Percentiles rank a stretch among this genome's conserved stretches.
These are phyloP conservation scores for Murina feae DNA, from an alignment of 2,113 vertebrate genomes.

Conservation along the genomic window DNA sequence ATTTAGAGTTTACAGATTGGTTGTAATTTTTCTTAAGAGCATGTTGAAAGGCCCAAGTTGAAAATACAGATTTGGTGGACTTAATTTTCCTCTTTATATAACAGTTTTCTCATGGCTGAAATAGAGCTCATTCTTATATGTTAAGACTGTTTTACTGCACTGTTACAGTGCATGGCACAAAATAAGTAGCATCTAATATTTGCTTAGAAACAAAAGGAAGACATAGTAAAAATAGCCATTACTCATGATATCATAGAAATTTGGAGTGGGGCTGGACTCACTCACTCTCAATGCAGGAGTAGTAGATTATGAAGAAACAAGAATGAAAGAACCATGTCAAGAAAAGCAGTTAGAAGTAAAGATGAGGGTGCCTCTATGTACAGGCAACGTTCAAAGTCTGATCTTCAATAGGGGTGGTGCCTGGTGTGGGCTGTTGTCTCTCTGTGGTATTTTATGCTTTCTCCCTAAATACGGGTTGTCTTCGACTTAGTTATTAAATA, in stretches of 20 bases:
- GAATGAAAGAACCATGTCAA: not conserved
- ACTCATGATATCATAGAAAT: not conserved
- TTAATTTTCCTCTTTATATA: not conserved
- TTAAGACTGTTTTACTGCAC: not conserved
- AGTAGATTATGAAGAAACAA: not conserved
- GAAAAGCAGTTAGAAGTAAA: not conserved
- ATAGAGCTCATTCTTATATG: not conserved
- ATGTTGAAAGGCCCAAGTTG: not conserved
- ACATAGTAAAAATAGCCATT: not conserved
- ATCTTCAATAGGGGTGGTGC: rapidly evolving
- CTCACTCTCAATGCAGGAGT: not conserved
- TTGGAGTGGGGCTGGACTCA: not conserved
- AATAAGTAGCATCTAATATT: not conserved
- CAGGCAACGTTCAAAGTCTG: not conserved
- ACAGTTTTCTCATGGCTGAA: not conserved
- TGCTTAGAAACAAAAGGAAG: not conserved
- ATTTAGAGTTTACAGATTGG: not conserved
- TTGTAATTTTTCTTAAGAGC: not conserved
- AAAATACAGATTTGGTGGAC: not conserved
- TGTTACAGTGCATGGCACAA: not conserved
- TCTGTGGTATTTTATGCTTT: not conserved
- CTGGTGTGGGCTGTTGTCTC: not conserved
- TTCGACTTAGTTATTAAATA: not conserved
- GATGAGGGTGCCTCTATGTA: rapidly evolving
- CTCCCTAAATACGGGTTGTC: not conserved